Percentiles rank a stretch among this genome's conserved stretches.
phyloP scores from a whole-genome alignment of 2,113 vertebrate genomes.

The Geothlypis trichas region DNA sequence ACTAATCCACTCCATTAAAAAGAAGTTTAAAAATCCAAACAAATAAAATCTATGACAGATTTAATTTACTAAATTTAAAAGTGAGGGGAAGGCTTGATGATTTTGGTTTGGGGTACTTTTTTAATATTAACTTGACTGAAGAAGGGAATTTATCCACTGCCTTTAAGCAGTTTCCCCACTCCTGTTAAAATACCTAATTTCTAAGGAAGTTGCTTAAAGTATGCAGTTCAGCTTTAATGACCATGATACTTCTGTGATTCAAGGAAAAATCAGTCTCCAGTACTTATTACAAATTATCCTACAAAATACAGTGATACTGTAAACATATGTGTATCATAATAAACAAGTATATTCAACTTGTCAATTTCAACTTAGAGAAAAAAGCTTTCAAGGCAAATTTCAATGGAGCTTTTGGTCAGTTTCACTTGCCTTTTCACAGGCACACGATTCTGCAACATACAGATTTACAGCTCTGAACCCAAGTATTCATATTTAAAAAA shows the following conservation, averaged over 20 bases:
- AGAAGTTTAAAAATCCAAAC: fast-evolving
- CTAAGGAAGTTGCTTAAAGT: neutral
- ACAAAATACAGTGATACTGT: neutral
- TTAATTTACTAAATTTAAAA: neutral
- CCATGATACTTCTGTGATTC: neutral
- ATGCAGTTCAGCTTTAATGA: neutral
- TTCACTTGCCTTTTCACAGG: neutral
- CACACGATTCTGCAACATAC: neutral
- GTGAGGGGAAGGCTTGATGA: neutral
- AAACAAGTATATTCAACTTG: neutral
- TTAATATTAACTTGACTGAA: neutral
- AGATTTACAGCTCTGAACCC: neutral
- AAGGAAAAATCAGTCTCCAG: neutral
- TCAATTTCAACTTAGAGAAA: neutral
- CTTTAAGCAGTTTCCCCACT: neutral
- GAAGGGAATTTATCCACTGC: neutral
- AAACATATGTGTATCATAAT: neutral
- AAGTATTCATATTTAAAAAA: neutral
- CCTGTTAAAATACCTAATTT: neutral
- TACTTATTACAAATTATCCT: neutral
- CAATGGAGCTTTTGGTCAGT: neutral
- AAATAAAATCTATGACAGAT: neutral
- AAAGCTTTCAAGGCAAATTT: neutral
- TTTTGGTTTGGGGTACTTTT: neutral
- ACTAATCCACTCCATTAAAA: neutral